Evolutionary conservation across 2,113 vertebrate species (phyloP).

Genomic region (Sula dactylatra): DNA sequence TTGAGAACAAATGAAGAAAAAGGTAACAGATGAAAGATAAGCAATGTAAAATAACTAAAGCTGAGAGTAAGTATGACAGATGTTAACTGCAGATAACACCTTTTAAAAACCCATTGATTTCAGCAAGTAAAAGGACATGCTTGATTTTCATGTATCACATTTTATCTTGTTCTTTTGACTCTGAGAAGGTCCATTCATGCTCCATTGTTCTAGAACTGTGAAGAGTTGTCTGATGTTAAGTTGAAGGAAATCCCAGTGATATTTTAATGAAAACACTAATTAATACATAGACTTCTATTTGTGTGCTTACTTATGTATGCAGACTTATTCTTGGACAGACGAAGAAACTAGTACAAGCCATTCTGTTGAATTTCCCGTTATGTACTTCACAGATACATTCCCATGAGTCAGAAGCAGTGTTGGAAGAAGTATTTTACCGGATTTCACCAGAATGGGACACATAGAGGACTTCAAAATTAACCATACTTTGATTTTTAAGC

Average conservation of each 20-base stretch:
- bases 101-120: not conserved
- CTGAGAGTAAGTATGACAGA: not conserved
- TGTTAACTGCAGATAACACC: not conserved
- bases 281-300: not conserved
- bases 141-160: not conserved
- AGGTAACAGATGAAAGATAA: not conserved
- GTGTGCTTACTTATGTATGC: not conserved
- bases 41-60: not conserved
- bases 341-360: not conserved
- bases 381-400: not conserved
- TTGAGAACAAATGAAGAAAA: not conserved
- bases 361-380: conserved; percentile 30
- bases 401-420: not conserved
- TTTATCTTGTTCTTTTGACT: not conserved
- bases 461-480: conserved; percentile 1
- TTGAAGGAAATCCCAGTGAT: not conserved
- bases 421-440: conserved; percentile 2
- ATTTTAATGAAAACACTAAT: not conserved
- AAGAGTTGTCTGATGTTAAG: not conserved
- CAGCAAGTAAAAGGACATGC: not conserved
- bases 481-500: conserved; percentile 29
- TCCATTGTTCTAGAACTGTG: not conserved
- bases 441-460: not conserved
- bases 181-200: not conserved
- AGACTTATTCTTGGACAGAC: not conserved